Evolutionary conservation across 2,113 vertebrate genomes (phyloP).

Genomic region (Brevimyrus niger): DNA sequence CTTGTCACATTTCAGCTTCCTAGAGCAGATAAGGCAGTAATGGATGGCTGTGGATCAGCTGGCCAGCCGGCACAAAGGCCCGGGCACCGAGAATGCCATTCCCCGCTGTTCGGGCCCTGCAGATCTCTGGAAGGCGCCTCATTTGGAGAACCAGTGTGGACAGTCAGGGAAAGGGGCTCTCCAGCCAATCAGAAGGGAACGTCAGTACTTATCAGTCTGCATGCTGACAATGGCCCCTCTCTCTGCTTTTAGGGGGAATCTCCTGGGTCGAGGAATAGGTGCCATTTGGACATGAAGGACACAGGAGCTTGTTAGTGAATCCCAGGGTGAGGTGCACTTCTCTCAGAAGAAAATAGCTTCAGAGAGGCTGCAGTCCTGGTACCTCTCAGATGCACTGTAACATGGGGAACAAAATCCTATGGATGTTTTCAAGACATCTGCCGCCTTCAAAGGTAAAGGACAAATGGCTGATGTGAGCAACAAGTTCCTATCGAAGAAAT

Average conservation of each 20-base stretch:
- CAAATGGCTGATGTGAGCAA: neutral
- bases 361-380: neutral
- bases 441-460: neutral
- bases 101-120: neutral
- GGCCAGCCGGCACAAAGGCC: neutral
- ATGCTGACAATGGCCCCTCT: slow-evolving; percentile 2
- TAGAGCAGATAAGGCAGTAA: neutral
- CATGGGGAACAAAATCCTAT: neutral
- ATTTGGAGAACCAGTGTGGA: neutral
- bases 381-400: neutral
- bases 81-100: too few species aligned
- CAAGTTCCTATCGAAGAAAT: neutral
- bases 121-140: neutral
- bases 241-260: neutral
- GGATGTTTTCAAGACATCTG: neutral
- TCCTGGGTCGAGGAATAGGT: neutral
- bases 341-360: neutral
- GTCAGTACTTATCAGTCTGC: slow-evolving; percentile 3
- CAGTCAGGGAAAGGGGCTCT: neutral
- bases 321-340: neutral
- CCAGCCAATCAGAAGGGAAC: neutral
- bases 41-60: neutral
- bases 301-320: neutral
- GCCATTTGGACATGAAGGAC: neutral
- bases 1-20: neutral